Evolutionary conservation across 2,888 invertebrate genomes (phyloP), one percentile per base, ranked within the genome.

Genomic region (Phasia obesa): DNA sequence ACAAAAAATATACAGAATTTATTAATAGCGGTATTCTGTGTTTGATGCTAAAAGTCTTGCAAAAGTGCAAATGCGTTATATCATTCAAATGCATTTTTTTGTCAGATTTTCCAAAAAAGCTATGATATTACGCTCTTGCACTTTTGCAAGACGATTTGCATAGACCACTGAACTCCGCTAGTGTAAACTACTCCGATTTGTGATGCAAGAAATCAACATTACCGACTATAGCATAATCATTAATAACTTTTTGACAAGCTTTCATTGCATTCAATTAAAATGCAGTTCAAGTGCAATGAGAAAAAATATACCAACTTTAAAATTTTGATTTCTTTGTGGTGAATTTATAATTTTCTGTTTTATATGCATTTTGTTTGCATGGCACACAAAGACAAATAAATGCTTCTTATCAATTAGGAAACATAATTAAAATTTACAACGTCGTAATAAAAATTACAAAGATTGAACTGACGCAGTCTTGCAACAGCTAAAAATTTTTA

Each of bases 381-480:
- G 4, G 4, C 38, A 57, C 31, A 47, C 5, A 23, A 19, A 38
- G 5, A 27, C 23, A 75, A 44, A 55, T 42, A 75, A 44, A 55
- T 42, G 60, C n/a, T 69, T 70, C 62, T 77, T 77, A 77, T 77
- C 77, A 70, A 53, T 62, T 77, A 53, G 23, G 17, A 60, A 35
- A 60, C 31, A 53, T 17, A 53, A 53, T 60, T 44, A 11, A 35
- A 21, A 77, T 53, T 77, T 70, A 70, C 69, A 77, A 69, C 23
- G 47, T 53, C 62, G 69, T 55, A 55, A 53, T 53, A 44, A 49
- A 19, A 38, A 60, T 38, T 76, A 76, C 38, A 53, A 62, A 35
- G 11, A 47, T n/a, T 17, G 7, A 11, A n/a, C 7, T n/a, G 23
- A 35, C 13, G 23, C 35, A 65, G 4, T 35, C 5, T 19, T 15